These are phyloP conservation scores for Lycaon pictus DNA, from an alignment of 2,113 vertebrate species.

Conservation along the genomic window DNA sequence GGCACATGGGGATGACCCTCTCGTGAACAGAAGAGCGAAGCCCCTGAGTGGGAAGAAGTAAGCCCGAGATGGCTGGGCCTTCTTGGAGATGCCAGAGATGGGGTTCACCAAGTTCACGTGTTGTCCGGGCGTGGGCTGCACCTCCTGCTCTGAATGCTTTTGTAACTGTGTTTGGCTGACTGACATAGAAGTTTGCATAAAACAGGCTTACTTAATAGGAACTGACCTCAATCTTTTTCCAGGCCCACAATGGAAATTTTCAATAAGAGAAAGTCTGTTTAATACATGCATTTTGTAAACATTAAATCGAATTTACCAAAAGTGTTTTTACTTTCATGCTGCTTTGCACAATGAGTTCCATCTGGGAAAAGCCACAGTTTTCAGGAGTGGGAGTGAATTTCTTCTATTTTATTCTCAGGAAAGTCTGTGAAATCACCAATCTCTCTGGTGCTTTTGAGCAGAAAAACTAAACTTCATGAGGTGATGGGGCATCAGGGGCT, in stretches of 20 bases:
- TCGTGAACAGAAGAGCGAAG: neutral
- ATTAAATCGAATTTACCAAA: constrained; percentile 27
- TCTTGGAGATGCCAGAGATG: neutral
- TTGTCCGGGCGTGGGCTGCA: accelerated
- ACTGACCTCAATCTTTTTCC: constrained; percentile 62
- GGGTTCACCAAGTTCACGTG: neutral
- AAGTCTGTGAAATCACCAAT: constrained; percentile 16
- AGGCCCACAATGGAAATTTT: constrained; percentile 62
- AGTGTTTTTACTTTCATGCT: constrained; percentile 25
- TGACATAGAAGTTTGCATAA: neutral
- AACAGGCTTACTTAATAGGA: constrained; percentile 30
- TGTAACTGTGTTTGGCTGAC: neutral
- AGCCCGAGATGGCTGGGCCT: no score
- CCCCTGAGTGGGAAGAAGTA: neutral
- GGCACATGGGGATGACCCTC: no score
- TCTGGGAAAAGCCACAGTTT: constrained; percentile 67
- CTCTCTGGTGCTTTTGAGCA: constrained; percentile 24
- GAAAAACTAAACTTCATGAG: neutral
- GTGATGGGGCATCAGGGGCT: neutral
- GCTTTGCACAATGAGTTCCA: constrained; percentile 57
- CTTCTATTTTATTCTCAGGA: constrained; percentile 56
- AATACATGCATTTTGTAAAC: constrained; percentile 71
- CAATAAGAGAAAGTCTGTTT: constrained; percentile 64
- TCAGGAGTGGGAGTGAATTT: neutral
- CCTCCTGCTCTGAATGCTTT: accelerated